phyloP scores from a whole-genome alignment of 2,888 invertebrate species.

The Melieria crassipennis region DNA sequence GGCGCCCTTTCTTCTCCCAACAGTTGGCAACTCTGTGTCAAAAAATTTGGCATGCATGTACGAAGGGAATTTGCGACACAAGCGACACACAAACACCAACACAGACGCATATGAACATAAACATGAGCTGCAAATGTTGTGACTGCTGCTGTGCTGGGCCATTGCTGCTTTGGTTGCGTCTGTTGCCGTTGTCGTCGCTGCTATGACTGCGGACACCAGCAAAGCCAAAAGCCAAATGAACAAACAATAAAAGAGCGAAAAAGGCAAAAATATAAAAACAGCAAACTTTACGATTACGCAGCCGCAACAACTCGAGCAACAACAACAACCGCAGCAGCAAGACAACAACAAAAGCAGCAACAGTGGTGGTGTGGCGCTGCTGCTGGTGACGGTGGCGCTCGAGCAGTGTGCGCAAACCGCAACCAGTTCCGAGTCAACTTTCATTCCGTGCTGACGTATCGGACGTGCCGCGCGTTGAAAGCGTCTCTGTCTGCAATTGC shows the following conservation, averaged over 20 bases:
- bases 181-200: background rate
- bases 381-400: slow-evolving; percentile 38
- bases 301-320: slow-evolving; percentile 37
- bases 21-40: slow-evolving; percentile 16
- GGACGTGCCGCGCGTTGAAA: slow-evolving; percentile 34
- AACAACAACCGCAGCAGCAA: no score
- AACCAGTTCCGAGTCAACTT: slow-evolving; percentile 66
- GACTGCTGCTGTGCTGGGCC: background rate
- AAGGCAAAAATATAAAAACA: slow-evolving; percentile 38
- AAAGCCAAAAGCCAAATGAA: slow-evolving; percentile 26
- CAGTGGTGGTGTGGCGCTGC: background rate
- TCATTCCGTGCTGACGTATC: slow-evolving; percentile 62
- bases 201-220: slow-evolving; percentile 17
- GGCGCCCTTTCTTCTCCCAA: no score
- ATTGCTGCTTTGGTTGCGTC: no score
- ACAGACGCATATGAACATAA: background rate
- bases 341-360: slow-evolving; percentile 8
- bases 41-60: slow-evolving; percentile 19
- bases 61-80: slow-evolving; percentile 28
- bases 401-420: slow-evolving; percentile 46
- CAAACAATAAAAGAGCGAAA: slow-evolving; percentile 46
- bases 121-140: background rate
- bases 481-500: background rate
- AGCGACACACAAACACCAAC: slow-evolving; percentile 10
- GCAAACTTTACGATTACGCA: slow-evolving; percentile 41